A percentile compares a stretch with the other conserved stretches of the same genome.
Evolutionary conservation across 2,797 vertebrate genomes (phyloP).

Genomic region (Rhabdophis nuchalis): DNA sequence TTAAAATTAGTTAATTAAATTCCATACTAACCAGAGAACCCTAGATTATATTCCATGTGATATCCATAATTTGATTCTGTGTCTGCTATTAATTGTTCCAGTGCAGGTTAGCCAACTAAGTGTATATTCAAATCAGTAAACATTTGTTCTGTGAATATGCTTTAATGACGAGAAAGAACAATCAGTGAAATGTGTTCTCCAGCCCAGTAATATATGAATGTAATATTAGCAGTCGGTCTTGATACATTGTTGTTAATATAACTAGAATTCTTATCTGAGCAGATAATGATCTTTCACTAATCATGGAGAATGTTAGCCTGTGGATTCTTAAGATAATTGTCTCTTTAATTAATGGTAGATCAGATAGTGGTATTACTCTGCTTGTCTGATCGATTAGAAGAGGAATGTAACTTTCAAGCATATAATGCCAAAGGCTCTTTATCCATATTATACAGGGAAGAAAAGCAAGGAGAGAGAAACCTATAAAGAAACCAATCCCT

Average conservation of each 20-base stretch:
- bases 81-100: conserved; percentile 5
- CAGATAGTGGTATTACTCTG: conserved; percentile 34
- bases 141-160: neutral
- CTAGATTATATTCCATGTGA: neutral
- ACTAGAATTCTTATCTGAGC: conserved; percentile 13
- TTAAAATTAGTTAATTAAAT: neutral
- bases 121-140: neutral
- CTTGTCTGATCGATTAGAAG: conserved; percentile 20
- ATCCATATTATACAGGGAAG: neutral
- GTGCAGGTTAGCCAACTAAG: neutral
- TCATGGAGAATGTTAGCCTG: conserved; percentile 18
- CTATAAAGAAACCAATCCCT: neutral
- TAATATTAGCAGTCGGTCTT: neutral
- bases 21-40: conserved; percentile 9
- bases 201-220: neutral
- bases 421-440: conserved; percentile 1
- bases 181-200: neutral
- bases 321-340: conserved; percentile 38
- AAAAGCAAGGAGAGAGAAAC: neutral
- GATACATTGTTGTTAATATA: neutral
- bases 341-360: conserved; percentile 39
- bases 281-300: conserved; percentile 36
- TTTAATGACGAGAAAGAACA: neutral
- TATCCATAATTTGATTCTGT: neutral
- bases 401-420: conserved; percentile 2